Base-by-base conservation (phyloP, 1,140 invertebrate species). In the Drosophila athabasca region DNA sequence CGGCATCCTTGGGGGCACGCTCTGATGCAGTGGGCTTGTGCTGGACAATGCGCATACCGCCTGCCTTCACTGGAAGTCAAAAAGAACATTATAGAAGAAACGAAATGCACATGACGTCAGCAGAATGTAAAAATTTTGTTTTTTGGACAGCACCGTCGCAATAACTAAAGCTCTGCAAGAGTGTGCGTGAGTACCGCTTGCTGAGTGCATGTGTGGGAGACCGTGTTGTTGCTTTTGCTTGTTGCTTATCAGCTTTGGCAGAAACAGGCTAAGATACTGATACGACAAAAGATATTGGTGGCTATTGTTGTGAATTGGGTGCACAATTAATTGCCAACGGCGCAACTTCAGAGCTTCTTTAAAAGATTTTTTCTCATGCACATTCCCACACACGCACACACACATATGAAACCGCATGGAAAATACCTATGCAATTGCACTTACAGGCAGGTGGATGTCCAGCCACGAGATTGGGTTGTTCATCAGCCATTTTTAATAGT, bases 11-110 rank as follows among this genome's bases (percentile, higher is more conserved):
- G 3, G 92, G 82, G 26, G 95, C 93, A 66, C 94, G 94, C 55
- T 95, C 94, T 0, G 93, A 87, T 44, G 94, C 94, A 3, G 95
- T 94, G 6, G 93, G 93, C 92, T 97, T 97, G 84, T 98, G 95
- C 78, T 98, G 97, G 5, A 96, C 97, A 83, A 98, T 97, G 67
- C 97, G 94, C 97, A 97, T 98, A 2, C 96, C 96, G 19, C 97
- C 97, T 67, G 96, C 97, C 93, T 97, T 98, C 0, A 97, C 97
- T 97, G 92, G 62, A 92, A 93, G 83, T 71, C 26, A 3, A 15
- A 24, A 75, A 45, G 52, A 39, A 62, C 1, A 54, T 65, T 39
- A 29, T 61, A 35, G 15, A 61, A 24, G 26, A 5, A 13, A 19
- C 43, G n/a, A 44, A 41, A 6, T 69, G 64, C 66, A 51, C 26